A percentile compares a stretch with the other conserved stretches of the same genome.
These are phyloP conservation scores for Celastrina argiolus DNA, from an alignment of 2,888 invertebrate species.

Conservation along the genomic window DNA sequence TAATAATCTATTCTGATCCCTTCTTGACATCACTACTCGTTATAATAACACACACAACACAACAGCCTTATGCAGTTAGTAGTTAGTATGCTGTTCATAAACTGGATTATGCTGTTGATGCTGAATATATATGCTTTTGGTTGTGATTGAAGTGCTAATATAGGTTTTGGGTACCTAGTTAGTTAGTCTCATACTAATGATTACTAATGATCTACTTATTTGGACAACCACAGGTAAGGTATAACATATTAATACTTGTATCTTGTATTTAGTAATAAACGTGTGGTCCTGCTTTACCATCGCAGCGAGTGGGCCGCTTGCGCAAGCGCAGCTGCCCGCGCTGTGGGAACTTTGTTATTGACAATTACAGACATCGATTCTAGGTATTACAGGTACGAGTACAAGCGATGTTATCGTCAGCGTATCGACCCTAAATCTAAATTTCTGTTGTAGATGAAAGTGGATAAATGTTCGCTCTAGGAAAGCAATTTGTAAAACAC, in stretches of 20 bases:
- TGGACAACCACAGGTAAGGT: neutral
- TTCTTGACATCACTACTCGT: no score
- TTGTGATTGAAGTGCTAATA: no score
- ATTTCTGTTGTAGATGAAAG: no score
- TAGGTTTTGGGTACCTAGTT: neutral
- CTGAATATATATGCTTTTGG: no score
- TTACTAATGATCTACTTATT: neutral
- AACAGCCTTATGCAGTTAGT: no score
- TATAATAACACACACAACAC: no score
- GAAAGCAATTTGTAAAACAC: no score
- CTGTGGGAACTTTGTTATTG: slow-evolving; percentile 22
- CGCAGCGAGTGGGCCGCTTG: slow-evolving; percentile 14
- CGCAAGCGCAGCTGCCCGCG: slow-evolving; percentile 21
- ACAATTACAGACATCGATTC: slow-evolving; percentile 18
- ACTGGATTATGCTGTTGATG: no score
- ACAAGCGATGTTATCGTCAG: neutral
- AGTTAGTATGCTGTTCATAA: no score
- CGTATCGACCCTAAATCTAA: neutral
- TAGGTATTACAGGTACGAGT: neutral
- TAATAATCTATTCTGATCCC: no score
- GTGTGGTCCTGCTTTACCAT: slow-evolving; percentile 23
- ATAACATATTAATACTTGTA: neutral
- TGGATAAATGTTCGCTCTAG: no score
- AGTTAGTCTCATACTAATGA: neutral
- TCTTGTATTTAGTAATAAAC: slow-evolving; percentile 13